phyloP scores from a whole-genome alignment of 2,888 invertebrate genomes.

The Geotrupes spiniger region DNA sequence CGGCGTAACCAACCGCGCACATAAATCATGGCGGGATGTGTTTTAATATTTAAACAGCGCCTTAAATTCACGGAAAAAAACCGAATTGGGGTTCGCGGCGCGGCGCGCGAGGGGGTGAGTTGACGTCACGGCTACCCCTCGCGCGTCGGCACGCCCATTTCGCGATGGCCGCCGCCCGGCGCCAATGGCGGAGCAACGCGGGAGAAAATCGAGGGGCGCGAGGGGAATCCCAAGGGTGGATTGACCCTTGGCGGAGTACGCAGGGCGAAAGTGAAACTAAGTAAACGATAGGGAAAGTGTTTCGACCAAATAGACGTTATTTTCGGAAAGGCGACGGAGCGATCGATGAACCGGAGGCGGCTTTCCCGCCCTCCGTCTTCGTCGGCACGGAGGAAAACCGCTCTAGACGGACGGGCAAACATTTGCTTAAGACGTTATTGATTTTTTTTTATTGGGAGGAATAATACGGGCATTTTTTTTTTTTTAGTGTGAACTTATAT shows the following conservation, averaged over 20 bases:
- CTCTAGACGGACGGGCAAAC: no score
- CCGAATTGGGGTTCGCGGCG: conserved; percentile 17
- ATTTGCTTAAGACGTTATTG: no score
- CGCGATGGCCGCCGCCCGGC: conserved; percentile 39
- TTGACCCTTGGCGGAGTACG: conserved; percentile 32
- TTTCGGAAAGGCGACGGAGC: conserved; percentile 25
- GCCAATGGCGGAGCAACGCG: conserved; percentile 35
- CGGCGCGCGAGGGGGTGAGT: conserved; percentile 11
- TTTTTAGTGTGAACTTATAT: no score
- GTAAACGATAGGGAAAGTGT: conserved; percentile 40
- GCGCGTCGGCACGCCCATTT: conserved; percentile 35
- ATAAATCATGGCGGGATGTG: not conserved
- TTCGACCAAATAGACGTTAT: conserved; percentile 25
- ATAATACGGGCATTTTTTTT: no score
- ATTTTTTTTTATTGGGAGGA: no score
- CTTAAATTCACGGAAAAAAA: conserved; percentile 14
- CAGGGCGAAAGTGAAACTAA: conserved; percentile 41
- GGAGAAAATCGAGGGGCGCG: conserved; percentile 37
- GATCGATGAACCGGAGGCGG: no score
- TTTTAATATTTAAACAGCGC: conserved; percentile 3
- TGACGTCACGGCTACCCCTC: conserved; percentile 31
- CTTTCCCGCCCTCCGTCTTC: no score
- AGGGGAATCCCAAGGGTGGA: conserved; percentile 36
- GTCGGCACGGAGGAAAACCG: no score
- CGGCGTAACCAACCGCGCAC: no score